Conservation (phyloP, 2,113 vertebrate genomes). For the Gulo gulo region DNA sequence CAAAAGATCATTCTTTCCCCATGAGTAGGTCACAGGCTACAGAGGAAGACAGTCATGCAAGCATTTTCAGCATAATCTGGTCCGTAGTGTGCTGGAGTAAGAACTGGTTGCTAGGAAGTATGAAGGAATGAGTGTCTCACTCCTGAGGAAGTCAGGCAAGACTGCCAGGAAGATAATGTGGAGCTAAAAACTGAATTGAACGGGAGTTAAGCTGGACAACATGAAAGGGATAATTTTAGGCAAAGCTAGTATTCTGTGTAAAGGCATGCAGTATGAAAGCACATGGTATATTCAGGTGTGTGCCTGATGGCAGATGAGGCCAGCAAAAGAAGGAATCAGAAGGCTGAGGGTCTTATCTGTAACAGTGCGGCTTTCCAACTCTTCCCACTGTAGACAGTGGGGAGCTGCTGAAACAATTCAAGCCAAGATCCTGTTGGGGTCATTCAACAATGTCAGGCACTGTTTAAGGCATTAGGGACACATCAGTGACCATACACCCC, state of each 20-base stretch:
- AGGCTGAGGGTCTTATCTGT: not conserved
- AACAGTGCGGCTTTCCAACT: not conserved
- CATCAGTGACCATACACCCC: not conserved
- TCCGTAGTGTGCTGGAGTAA: not conserved
- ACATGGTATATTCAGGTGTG: not conserved
- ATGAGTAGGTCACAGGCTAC: not conserved
- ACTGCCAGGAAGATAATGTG: not conserved
- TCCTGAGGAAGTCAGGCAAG: not conserved
- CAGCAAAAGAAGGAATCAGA: not conserved
- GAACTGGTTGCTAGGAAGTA: not conserved
- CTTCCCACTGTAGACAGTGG: not conserved
- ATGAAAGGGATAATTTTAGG: not conserved
- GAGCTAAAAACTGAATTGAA: not conserved
- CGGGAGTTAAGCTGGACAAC: not conserved
- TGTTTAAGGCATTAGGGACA: not conserved
- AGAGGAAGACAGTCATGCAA: not conserved
- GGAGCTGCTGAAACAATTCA: not conserved
- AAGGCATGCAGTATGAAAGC: not conserved
- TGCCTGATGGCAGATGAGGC: not conserved
- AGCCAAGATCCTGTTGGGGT: not conserved
- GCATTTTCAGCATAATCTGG: not conserved
- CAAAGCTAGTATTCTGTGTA: not conserved
- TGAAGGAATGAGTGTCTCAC: not conserved
- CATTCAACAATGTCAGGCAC: not conserved
- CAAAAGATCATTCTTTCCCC: not conserved